Conservation (phyloP, 2,113 vertebrate species). For the Cynopterus brachyotis region DNA sequence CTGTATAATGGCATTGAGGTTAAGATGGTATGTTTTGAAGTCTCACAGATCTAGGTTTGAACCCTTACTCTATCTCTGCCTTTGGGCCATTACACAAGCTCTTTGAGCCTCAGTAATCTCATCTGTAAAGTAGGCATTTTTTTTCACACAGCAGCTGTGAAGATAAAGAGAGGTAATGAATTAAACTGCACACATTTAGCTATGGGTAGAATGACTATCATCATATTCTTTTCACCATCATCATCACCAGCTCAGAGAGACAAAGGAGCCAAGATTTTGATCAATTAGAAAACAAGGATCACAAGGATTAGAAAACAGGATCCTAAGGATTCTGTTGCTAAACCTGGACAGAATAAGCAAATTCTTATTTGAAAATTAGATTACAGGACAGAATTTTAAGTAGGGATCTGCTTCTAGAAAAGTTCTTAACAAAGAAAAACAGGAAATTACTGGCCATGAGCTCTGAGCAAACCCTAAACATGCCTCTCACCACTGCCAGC, state of each 20-base stretch:
- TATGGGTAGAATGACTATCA: not conserved
- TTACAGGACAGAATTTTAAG: not conserved
- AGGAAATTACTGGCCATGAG: not conserved
- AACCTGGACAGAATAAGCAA: not conserved
- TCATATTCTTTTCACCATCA: not conserved
- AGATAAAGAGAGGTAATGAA: not conserved
- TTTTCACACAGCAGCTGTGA: not conserved
- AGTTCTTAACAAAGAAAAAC: not conserved
- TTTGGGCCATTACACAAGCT: not conserved
- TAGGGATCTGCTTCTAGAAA: not conserved
- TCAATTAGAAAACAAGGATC: not conserved
- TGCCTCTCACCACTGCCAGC: not conserved
- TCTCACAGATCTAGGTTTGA: not conserved
- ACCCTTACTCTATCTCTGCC: not conserved
- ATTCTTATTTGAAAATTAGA: not conserved
- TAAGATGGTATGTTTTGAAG: conserved; percentile 42
- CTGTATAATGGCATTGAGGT: not conserved
- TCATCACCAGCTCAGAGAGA: not conserved
- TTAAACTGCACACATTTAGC: not conserved
- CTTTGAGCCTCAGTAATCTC: not conserved
- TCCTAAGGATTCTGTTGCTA: not conserved
- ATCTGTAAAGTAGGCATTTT: not conserved
- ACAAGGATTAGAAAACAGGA: not conserved
- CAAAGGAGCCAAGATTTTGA: not conserved
- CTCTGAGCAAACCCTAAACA: not conserved